phyloP scores from a whole-genome alignment of 1,140 invertebrate species.

The Tyrophagus putrescentiae region DNA sequence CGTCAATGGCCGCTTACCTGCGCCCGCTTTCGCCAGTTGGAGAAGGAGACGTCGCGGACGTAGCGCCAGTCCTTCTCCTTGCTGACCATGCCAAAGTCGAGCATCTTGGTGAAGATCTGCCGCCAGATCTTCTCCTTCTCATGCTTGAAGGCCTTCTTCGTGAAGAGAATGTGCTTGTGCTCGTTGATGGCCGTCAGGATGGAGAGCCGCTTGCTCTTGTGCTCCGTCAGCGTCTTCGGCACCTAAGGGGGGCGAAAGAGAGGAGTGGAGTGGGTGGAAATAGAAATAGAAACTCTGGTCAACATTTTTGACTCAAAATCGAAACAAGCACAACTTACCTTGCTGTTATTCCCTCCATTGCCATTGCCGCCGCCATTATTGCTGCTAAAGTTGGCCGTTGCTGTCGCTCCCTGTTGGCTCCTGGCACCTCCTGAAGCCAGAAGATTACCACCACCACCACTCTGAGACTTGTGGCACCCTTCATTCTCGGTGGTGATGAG shows the following conservation, averaged over 20 bases:
- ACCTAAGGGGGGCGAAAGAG: constrained; percentile 3
- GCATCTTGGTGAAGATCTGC: constrained; percentile 4
- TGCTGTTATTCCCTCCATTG: too few relatives aligned
- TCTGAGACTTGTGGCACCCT: too few relatives aligned
- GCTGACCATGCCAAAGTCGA: constrained; percentile 3
- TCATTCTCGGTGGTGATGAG: too few relatives aligned
- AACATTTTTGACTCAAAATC: background rate
- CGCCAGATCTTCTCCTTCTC: constrained; percentile 12
- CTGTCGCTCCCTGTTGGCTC: too few relatives aligned
- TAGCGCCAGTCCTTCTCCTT: constrained; percentile 14
- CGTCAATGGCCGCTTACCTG: background rate
- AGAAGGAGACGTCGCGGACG: constrained; percentile 15
- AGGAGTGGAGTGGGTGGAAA: background rate
- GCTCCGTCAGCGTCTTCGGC: background rate
- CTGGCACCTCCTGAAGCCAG: too few relatives aligned
- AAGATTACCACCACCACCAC: too few relatives aligned
- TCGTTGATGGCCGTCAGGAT: constrained; percentile 10
- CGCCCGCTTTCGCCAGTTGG: constrained; percentile 13
- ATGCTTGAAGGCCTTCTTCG: background rate
- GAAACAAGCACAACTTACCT: background rate
- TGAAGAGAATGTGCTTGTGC: constrained; percentile 11
- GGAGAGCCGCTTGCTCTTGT: constrained; percentile 3
- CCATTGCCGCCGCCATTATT: background rate
- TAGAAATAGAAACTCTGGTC: background rate
- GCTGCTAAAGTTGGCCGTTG: background rate